phyloP scores from a whole-genome alignment of 1,140 invertebrate genomes.

The Lethocerus indicus region DNA sequence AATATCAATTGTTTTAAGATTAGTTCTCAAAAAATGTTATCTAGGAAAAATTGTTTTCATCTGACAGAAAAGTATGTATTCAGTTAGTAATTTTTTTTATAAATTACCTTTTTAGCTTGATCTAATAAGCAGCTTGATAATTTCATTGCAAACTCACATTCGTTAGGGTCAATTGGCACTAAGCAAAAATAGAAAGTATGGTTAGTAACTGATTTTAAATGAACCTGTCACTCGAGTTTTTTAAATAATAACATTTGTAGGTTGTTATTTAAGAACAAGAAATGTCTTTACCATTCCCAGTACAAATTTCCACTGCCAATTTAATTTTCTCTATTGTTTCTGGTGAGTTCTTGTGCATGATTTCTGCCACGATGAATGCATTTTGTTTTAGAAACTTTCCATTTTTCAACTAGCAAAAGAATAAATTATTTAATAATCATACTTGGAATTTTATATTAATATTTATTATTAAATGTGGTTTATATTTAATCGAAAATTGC shows the following conservation, averaged over 20 bases:
- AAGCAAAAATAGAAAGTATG: not conserved
- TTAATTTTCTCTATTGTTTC: slow-evolving; percentile 6
- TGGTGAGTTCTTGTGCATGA: slow-evolving; percentile 10
- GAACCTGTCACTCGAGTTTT: not conserved
- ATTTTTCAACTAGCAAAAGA: slow-evolving; percentile 7
- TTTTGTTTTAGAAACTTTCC: slow-evolving; percentile 10
- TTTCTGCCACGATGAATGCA: slow-evolving; percentile 7
- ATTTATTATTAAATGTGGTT: too few relatives aligned
- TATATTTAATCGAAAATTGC: too few relatives aligned
- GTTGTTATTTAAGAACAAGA: too few relatives aligned
- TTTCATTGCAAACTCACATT: slow-evolving; percentile 8
- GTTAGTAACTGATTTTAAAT: not conserved
- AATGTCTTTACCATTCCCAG: slow-evolving; percentile 1
- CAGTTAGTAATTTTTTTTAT: not conserved
- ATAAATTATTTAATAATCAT: not conserved
- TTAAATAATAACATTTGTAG: not conserved
- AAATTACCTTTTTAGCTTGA: slow-evolving; percentile 6
- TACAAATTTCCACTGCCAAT: slow-evolving; percentile 4
- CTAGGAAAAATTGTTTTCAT: not conserved
- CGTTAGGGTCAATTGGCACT: not conserved
- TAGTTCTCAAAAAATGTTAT: not conserved
- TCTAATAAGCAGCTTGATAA: slow-evolving; percentile 1
- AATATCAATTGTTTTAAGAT: not conserved
- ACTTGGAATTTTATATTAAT: slow-evolving; percentile 10
- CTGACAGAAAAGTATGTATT: not conserved